Percentiles rank a stretch among this genome's conserved stretches.
These are phyloP conservation scores for Myocastor coypus DNA, from an alignment of 2,113 vertebrate species.

Conservation along the genomic window DNA sequence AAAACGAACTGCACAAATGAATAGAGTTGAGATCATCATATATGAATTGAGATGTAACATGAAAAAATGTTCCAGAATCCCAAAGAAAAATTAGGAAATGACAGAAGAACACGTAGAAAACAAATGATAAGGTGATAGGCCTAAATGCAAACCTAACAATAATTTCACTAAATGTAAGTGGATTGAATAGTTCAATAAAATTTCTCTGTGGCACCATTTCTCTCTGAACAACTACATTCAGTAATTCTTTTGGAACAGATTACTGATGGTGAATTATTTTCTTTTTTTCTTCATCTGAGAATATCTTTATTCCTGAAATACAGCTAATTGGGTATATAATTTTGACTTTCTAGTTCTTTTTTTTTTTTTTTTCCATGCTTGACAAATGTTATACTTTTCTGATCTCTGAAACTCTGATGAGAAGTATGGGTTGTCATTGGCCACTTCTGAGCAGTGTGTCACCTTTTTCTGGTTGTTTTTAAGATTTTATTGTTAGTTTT, in stretches of 20 bases:
- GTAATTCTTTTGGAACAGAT: neutral
- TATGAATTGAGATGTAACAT: neutral
- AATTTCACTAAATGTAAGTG: neutral
- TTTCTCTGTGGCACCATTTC: neutral
- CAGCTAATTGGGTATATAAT: neutral
- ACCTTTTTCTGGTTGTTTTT: neutral
- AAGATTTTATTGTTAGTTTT: neutral
- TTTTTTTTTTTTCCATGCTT: neutral
- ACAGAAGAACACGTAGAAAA: neutral
- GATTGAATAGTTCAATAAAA: neutral
- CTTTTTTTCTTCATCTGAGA: constrained; percentile 2
- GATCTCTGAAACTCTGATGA: neutral
- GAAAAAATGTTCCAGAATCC: neutral
- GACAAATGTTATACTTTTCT: neutral
- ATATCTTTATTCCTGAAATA: constrained; percentile 7
- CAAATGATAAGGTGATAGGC: neutral
- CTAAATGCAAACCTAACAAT: neutral
- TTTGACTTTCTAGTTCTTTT: neutral
- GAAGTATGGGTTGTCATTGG: neutral
- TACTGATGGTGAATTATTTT: neutral
- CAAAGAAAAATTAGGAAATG: neutral
- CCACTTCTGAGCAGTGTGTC: neutral
- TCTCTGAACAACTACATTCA: constrained; percentile 28
- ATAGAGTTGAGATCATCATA: constrained; percentile 9
- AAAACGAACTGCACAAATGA: neutral